These are phyloP conservation scores for Tachysurus fulvidraco DNA, from an alignment of 2,113 vertebrate species.

Conservation along the genomic window DNA sequence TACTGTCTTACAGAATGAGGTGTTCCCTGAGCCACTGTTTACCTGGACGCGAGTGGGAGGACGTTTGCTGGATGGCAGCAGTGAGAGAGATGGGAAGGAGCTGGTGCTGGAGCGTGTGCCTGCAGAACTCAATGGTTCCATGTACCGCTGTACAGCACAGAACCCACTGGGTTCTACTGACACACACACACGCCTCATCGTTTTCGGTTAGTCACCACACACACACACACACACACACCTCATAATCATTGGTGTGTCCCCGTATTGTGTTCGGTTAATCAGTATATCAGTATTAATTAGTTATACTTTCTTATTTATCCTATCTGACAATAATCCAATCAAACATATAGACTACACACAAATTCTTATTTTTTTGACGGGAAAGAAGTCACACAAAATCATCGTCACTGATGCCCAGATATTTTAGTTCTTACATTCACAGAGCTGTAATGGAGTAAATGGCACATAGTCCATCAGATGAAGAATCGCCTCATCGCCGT, in stretches of 20 bases:
- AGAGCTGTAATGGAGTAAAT: constrained; percentile 4
- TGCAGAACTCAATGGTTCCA: constrained; percentile 92
- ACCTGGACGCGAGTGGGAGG: constrained; percentile 96
- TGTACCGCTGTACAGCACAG: constrained; percentile 97
- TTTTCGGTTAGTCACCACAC: constrained; percentile 80
- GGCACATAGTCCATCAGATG: constrained; percentile 44
- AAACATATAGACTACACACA: neutral
- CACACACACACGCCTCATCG: constrained; percentile 96
- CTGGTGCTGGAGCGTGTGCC: constrained; percentile 92
- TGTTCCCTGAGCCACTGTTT: constrained; percentile 94
- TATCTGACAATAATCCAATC: neutral
- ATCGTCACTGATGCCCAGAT: neutral
- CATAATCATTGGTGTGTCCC: too few species aligned
- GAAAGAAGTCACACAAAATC: neutral
- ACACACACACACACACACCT: constrained; percentile 83
- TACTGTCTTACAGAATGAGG: constrained; percentile 80
- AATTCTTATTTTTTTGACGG: neutral
- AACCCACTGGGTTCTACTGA: constrained; percentile 96
- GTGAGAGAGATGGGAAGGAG: constrained; percentile 83
- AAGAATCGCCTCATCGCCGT: constrained; percentile 30
- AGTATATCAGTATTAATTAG: neutral
- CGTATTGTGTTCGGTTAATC: neutral
- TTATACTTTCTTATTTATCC: neutral
- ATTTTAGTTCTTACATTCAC: neutral
- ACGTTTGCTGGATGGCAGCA: constrained; percentile 87